Percentiles rank a stretch among this genome's conserved stretches.
Evolutionary conservation across 92 coral and sea anemone species (phyloP).

Genomic region (Pocillopora meandrina): DNA sequence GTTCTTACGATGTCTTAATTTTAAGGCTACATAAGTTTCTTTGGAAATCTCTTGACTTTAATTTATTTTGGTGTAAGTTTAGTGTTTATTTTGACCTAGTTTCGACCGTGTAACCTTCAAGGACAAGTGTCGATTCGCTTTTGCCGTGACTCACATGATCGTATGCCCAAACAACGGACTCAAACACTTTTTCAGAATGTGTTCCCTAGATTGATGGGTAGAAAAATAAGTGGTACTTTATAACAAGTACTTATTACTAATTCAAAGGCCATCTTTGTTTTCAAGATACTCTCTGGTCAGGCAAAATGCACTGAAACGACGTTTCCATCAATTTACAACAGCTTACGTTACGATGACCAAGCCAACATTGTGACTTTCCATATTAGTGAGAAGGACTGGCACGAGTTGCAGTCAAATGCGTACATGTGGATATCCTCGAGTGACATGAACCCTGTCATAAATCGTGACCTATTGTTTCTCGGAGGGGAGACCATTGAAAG

Average conservation of each 20-base stretch:
- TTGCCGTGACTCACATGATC: too few species aligned
- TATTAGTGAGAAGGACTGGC: slow-evolving; percentile 53
- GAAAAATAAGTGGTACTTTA: too few species aligned
- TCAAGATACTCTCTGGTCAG: slow-evolving; percentile 3
- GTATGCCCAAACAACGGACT: too few species aligned
- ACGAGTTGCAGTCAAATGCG: slow-evolving; percentile 17
- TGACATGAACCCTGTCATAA: background rate
- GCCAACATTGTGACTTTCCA: slow-evolving; percentile 43
- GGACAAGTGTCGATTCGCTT: too few species aligned
- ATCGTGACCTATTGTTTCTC: slow-evolving; percentile 14
- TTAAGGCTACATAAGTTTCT: too few species aligned
- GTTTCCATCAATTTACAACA: slow-evolving; percentile 44
- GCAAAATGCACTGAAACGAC: background rate
- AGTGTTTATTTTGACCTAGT: too few species aligned
- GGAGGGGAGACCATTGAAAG: slow-evolving; percentile 5
- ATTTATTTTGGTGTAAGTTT: too few species aligned
- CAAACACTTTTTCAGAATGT: too few species aligned
- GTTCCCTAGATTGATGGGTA: too few species aligned
- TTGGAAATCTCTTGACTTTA: too few species aligned
- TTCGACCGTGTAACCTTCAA: too few species aligned
- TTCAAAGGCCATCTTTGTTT: background rate
- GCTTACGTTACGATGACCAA: slow-evolving; percentile 47
- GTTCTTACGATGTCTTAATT: too few species aligned
- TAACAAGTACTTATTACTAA: background rate
- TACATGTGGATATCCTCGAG: slow-evolving; percentile 14